Base-by-base conservation (phyloP, 2,797 vertebrate species). In the Bucorvus abyssinicus region DNA sequence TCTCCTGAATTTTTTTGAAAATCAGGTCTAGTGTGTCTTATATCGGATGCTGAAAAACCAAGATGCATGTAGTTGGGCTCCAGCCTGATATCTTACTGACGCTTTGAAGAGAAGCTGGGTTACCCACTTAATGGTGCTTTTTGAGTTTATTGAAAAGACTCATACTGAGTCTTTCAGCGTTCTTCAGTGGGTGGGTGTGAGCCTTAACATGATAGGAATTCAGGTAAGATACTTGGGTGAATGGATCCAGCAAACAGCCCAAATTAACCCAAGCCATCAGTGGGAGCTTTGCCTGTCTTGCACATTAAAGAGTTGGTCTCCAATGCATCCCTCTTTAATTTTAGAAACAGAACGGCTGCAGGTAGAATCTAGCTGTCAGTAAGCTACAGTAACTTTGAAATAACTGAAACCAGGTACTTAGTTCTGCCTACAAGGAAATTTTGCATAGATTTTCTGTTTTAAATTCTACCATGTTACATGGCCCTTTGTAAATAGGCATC, bases 31-130 rank as follows among this genome's bases (percentile, higher is more conserved):
- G 7, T 3, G 10, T 64, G 24, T 32, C 9, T 84, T 45, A 7
- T 36, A 0, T 10, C 40, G 61, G 34, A 59, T 34, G 18, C 24
- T 23, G 40, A 30, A 70, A 65, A 76, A 15, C 6, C 9, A 11
- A 49, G 24, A 19, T 36, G 27, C 8, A 10, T 0, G 0, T 34
- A n/a, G 21, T 7, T 36, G 55, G 24, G 18, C 36, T 70, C 32
- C 52, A 45, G 59, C 14, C 30, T 68, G 22, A 6, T 38, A 5
- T 9, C 47, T 73, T 17, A 21, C 3, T 44, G 59, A 34, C 8
- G 2, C 44, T 40, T 36, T 2, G n/a, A 49, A 70, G 26, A 53
- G 64, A 55, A 83, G 42, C 32, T 45, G 32, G 9, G 30, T 68
- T 87, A 12, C 47, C 7, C 15, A 27, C 5, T 61, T 74, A 53